Evolutionary conservation across 2,888 invertebrate species (phyloP).

Genomic region (Beris morrisii): DNA sequence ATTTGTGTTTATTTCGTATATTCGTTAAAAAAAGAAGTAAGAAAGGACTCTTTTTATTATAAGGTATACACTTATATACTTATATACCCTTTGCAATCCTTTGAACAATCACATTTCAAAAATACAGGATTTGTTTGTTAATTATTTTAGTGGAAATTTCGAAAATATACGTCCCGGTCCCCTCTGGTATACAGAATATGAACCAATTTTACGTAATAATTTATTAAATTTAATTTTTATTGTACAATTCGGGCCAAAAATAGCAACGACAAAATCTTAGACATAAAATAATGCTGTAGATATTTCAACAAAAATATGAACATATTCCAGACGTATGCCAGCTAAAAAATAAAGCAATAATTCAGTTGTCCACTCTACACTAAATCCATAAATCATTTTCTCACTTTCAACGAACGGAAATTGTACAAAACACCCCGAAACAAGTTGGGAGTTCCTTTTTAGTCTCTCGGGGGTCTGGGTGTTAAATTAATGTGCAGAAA

Average conservation of each 20-base stretch:
- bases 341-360: too few species aligned
- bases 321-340: too few species aligned
- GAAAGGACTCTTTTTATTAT: neutral
- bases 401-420: conserved; percentile 17
- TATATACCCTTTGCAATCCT: too few species aligned
- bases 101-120: too few species aligned
- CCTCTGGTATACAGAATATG: too few species aligned
- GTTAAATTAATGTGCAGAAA: conserved; percentile 23
- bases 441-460: conserved; percentile 13
- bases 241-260: neutral
- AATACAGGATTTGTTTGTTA: too few species aligned
- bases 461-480: conserved; percentile 6
- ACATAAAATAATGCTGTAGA: neutral
- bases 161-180: too few species aligned
- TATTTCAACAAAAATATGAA: too few species aligned
- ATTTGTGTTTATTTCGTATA: neutral
- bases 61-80: too few species aligned
- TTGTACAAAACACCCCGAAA: conserved; percentile 8
- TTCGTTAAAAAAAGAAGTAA: neutral
- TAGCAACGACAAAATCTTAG: too few species aligned
- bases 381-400: conserved; percentile 27
- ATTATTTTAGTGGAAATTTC: too few species aligned
- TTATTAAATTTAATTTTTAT: neutral
- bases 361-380: too few species aligned
- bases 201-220: neutral